Evolutionary conservation across 2,888 invertebrate species (phyloP).

Genomic region (Pyralis farinalis): DNA sequence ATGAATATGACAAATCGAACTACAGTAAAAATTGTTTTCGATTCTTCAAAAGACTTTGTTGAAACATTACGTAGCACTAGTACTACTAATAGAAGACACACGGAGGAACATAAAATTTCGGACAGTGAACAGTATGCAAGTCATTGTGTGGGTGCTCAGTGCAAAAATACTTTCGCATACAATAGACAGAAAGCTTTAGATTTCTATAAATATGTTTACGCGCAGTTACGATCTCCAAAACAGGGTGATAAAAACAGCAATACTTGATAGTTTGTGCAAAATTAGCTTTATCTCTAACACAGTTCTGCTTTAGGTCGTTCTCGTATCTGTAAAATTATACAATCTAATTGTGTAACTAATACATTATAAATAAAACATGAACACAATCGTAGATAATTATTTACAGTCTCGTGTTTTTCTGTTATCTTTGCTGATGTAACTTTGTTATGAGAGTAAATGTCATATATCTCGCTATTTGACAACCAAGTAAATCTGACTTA

Average conservation of each 20-base stretch:
- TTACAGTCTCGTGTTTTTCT: too few species aligned
- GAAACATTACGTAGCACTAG: conserved; percentile 63
- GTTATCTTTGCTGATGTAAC: too few species aligned
- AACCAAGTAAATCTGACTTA: too few species aligned
- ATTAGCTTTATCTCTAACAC: conserved; percentile 23
- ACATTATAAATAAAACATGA: too few species aligned
- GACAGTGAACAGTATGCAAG: conserved; percentile 50
- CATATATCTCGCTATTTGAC: too few species aligned
- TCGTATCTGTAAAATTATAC: conserved; percentile 13
- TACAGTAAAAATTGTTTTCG: conserved; percentile 65
- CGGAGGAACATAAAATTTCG: conserved; percentile 32
- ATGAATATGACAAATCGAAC: conserved; percentile 67
- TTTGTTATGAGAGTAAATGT: too few species aligned
- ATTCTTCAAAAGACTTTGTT: conserved; percentile 67
- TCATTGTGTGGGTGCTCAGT: conserved; percentile 53
- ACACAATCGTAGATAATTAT: too few species aligned
- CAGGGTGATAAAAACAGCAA: conserved; percentile 42
- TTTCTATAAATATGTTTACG: conserved; percentile 74
- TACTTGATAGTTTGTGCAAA: conserved; percentile 30
- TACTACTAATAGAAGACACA: conserved; percentile 36
- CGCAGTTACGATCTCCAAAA: conserved; percentile 60
- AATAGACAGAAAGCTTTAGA: conserved; percentile 70
- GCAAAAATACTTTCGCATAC: conserved; percentile 56
- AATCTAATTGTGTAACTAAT: neutral
- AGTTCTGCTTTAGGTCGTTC: conserved; percentile 8